phyloP scores from a whole-genome alignment of 2,113 vertebrate species.

The Callipepla californica region DNA sequence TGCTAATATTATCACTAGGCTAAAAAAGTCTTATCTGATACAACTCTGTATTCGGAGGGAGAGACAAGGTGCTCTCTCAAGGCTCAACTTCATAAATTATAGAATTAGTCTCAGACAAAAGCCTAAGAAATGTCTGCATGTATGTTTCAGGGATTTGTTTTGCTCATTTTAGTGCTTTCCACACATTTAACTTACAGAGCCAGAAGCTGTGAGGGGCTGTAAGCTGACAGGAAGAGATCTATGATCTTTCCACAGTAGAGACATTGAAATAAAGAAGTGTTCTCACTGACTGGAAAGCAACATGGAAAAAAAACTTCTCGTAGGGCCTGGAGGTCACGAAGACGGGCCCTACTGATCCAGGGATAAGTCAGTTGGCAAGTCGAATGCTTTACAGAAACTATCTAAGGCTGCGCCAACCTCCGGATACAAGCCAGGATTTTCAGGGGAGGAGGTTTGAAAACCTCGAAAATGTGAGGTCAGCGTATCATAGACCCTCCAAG shows the following conservation, averaged over 20 bases:
- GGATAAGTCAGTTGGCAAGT: neutral
- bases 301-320: neutral
- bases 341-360: neutral
- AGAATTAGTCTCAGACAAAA: neutral
- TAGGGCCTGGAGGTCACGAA: neutral
- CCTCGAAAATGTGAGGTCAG: neutral
- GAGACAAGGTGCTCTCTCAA: neutral
- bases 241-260: neutral
- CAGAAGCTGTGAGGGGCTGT: neutral
- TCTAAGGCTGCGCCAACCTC: neutral
- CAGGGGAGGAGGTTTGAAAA: neutral
- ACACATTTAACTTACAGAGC: neutral
- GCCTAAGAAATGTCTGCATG: neutral
- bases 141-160: neutral
- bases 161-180: neutral
- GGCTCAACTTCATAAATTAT: neutral
- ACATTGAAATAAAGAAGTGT: neutral
- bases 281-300: slow-evolving; percentile 17
- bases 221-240: neutral
- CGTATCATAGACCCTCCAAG: neutral
- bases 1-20: neutral
- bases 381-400: neutral
- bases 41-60: neutral
- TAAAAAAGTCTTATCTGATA: neutral
- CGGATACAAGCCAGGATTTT: neutral